Percentiles rank a stretch among this genome's conserved stretches.
Conservation (phyloP, 1,140 invertebrate species). For the Harpegnathos saltator region DNA sequence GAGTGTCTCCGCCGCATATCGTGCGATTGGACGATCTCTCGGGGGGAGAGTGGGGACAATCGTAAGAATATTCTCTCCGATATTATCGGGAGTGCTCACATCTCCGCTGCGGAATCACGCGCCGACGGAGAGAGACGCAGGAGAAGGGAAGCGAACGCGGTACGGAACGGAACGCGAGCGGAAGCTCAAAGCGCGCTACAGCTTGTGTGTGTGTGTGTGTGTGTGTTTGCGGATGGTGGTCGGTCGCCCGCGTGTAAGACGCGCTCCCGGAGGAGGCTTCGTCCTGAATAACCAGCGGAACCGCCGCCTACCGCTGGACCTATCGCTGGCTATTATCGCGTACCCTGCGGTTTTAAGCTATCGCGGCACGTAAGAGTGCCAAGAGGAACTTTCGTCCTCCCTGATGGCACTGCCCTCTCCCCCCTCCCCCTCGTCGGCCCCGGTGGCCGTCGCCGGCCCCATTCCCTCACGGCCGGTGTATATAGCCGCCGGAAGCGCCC, state of each 20-base stretch:
- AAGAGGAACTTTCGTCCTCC: constrained; percentile 59
- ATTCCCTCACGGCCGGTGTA: background rate
- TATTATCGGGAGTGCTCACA: constrained; percentile 27
- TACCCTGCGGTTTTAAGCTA: constrained; percentile 80
- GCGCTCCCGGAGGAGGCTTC: constrained; percentile 57
- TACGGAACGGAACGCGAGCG: constrained; percentile 18
- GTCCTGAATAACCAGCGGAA: constrained; percentile 57
- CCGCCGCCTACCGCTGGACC: constrained; percentile 69
- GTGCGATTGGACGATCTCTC: too few species aligned
- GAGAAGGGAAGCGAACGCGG: too few species aligned
- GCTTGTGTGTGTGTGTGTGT: too few species aligned
- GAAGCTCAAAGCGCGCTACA: constrained; percentile 1
- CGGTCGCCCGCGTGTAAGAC: constrained; percentile 56
- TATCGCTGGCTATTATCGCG: constrained; percentile 82
- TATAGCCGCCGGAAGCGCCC: constrained; percentile 7
- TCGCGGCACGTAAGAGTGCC: constrained; percentile 65
- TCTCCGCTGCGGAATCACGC: background rate
- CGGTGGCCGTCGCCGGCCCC: too few species aligned
- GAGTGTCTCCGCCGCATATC: constrained; percentile 20
- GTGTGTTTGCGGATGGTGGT: background rate
- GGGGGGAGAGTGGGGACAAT: background rate
- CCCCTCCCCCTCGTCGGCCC: constrained; percentile 41
- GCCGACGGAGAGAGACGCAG: background rate
- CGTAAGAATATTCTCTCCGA: constrained; percentile 25
- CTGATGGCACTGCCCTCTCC: constrained; percentile 51